These are phyloP conservation scores for Nothocercus nigrocapillus DNA, from an alignment of 2,113 vertebrate species.

Conservation along the genomic window DNA sequence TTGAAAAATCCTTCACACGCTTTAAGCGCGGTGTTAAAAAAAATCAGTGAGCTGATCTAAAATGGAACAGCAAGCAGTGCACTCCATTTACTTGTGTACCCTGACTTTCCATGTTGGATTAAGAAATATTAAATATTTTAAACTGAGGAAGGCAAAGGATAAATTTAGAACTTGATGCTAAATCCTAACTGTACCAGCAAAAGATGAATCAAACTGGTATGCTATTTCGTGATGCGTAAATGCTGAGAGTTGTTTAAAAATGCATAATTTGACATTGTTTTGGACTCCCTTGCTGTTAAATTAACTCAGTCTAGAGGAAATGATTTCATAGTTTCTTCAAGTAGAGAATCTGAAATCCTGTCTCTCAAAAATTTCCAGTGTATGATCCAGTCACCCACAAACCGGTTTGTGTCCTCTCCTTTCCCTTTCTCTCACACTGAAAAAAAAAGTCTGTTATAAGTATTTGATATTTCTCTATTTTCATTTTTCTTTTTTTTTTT, in stretches of 20 bases:
- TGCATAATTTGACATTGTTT: slow-evolving; percentile 30
- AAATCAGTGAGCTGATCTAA: slow-evolving; percentile 19
- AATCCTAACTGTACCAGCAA: not conserved
- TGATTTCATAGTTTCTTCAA: not conserved
- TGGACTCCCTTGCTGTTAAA: not conserved
- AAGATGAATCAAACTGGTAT: slow-evolving; percentile 9
- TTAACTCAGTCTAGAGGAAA: slow-evolving; percentile 28
- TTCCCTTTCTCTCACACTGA: not conserved
- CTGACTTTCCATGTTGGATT: slow-evolving; percentile 6
- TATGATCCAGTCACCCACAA: not conserved
- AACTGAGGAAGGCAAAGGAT: not conserved
- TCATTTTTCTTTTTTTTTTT: not conserved
- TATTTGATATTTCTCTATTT: not conserved
- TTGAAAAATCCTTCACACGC: slow-evolving; percentile 63
- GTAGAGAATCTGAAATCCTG: not conserved
- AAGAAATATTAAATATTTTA: slow-evolving; percentile 53
- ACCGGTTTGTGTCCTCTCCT: not conserved
- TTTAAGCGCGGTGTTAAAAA: slow-evolving; percentile 35
- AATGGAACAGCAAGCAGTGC: not conserved
- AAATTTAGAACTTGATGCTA: not conserved
- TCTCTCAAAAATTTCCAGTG: not conserved
- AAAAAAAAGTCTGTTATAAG: not conserved
- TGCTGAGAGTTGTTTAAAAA: slow-evolving; percentile 47
- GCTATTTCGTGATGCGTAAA: slow-evolving; percentile 35
- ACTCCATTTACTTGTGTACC: slow-evolving; percentile 54